A percentile compares a stretch with the other conserved stretches of the same genome.
phyloP scores from a whole-genome alignment of 2,888 invertebrate genomes.

The Chamaedrilus cognettii region DNA sequence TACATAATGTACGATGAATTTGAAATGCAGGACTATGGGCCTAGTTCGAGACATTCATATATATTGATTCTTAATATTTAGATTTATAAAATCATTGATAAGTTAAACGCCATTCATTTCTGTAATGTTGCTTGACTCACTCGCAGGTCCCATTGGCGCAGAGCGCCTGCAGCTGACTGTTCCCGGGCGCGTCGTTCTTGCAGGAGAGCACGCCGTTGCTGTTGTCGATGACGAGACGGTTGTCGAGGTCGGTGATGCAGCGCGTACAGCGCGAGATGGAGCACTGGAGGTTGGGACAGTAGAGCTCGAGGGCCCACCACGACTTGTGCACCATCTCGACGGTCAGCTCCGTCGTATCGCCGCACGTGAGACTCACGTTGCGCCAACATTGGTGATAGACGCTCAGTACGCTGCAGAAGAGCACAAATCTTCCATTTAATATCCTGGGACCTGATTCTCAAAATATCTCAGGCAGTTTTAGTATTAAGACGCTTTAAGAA shows the following conservation, averaged over 20 bases:
- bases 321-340: neutral
- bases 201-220: neutral
- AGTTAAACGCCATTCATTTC: too few species aligned
- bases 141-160: neutral
- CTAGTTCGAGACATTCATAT: too few species aligned
- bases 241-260: neutral
- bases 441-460: too few species aligned
- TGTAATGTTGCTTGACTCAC: too few species aligned
- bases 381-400: neutral
- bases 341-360: neutral
- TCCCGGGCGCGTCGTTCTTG: neutral
- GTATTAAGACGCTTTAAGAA: too few species aligned
- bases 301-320: conserved; percentile 5
- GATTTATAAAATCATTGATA: too few species aligned
- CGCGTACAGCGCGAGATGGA: neutral
- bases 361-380: neutral
- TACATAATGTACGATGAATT: too few species aligned
- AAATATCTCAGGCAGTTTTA: too few species aligned
- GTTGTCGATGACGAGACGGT: neutral
- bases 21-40: too few species aligned
- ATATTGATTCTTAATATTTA: too few species aligned
- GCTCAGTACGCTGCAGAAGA: too few species aligned
- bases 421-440: too few species aligned
- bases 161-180: neutral
- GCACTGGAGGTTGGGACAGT: neutral